Percentiles rank a stretch among this genome's conserved stretches.
phyloP scores from a whole-genome alignment of 2,888 invertebrate species.

The Lacanobia oleracea region DNA sequence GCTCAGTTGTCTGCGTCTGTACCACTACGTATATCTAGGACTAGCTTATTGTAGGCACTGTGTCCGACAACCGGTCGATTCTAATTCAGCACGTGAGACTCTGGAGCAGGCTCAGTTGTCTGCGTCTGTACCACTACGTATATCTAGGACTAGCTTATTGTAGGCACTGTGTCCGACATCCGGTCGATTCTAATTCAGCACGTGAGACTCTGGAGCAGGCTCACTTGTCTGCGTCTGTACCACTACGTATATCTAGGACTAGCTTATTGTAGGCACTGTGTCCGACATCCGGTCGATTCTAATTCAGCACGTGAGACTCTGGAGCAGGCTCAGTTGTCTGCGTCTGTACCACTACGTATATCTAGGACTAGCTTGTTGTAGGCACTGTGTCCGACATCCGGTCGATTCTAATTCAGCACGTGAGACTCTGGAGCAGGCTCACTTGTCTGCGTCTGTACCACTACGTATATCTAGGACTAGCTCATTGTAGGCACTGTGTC shows the following conservation, averaged over 20 bases:
- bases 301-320: not conserved
- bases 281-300: constrained; percentile 18
- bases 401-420: not conserved
- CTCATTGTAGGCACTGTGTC: too few relatives aligned
- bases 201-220: not conserved
- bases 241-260: not conserved
- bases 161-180: constrained; percentile 9
- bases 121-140: not conserved
- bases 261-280: too few relatives aligned
- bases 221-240: not conserved
- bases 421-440: not conserved
- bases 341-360: not conserved
- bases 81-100: not conserved
- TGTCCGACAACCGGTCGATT: constrained; percentile 14
- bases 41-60: too few relatives aligned
- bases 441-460: not conserved
- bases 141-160: too few relatives aligned
- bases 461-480: not conserved
- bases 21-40: not conserved
- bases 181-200: constrained; percentile 1
- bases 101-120: not conserved
- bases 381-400: constrained; percentile 13
- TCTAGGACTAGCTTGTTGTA: too few relatives aligned
- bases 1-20: not conserved
- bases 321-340: not conserved